Evolutionary conservation across 2,797 vertebrate species (phyloP), one percentile per base, ranked within the genome.

Genomic region (Acanthurus leucopareius): DNA sequence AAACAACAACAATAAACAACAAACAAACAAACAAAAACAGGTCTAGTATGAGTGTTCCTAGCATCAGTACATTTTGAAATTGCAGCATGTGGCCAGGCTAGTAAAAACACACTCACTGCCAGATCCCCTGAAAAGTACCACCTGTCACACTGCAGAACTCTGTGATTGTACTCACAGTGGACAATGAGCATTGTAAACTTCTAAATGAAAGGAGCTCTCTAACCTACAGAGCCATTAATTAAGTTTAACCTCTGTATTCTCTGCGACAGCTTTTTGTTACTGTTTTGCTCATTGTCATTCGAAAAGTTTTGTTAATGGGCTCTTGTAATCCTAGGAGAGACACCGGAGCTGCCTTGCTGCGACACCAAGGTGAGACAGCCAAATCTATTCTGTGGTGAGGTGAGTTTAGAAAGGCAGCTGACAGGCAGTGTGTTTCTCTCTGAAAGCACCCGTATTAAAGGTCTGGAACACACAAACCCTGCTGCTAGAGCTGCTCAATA

Each of bases 121-220:
- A 69, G 51, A 75, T 65, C 25, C 38, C 69, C 60, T 78, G 2
- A 75, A 71, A 42, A 75, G 28, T 0, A 32, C 38, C 73, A 82
- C 63, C 69, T 83, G 75, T 75, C 69, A 77, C 15, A 71, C 13
- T 25, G 15, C 42, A 64, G 6, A 52, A 38, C 9, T 6, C 25
- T 22, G 25, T 11, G 47, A 44, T 22, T 32, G 42, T 3, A 5
- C 59, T 64, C n/a, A 54, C 28, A 54, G n/a, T 73, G 3, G 44
- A 17, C 15, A 57, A 68, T 28, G 11, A 65, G 38, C 38, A 64
- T 16, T 61, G 19, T 49, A 10, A 19, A 71, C 17, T 40, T 63
- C 1, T 17, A 10, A 56, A 75, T 45, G 38, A 60, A 76, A 67
- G 5, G 10, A 48, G 22, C 2, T 10, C 38, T 63, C 14, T 42